These are phyloP conservation scores for Typhlomys cinereus DNA, from an alignment of 2,113 vertebrate species.

Conservation along the genomic window DNA sequence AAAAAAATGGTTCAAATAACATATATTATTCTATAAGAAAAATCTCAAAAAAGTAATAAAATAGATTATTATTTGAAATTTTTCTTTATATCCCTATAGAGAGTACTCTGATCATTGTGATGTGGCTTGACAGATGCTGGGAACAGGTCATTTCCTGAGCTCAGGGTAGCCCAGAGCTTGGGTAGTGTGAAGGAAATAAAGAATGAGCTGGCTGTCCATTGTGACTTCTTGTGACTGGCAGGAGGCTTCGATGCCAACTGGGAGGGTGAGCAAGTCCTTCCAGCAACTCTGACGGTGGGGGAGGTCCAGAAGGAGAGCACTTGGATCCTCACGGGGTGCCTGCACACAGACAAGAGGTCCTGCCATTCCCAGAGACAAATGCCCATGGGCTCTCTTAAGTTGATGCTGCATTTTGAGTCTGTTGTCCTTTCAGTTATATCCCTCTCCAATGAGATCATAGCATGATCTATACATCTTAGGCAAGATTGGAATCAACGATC, in stretches of 20 bases:
- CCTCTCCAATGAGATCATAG: constrained; percentile 77
- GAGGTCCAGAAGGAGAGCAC: not conserved
- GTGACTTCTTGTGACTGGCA: not conserved
- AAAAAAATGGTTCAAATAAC: not conserved
- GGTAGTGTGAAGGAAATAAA: not conserved
- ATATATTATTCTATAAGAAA: not conserved
- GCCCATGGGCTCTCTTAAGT: constrained; percentile 44
- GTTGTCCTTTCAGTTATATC: constrained; percentile 85
- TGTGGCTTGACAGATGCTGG: not conserved
- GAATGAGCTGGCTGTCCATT: not conserved
- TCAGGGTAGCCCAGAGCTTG: not conserved
- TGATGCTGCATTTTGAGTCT: constrained; percentile 88
- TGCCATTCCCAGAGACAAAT: not conserved
- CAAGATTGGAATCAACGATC: constrained; percentile 83
- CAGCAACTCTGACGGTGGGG: no score
- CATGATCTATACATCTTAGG: constrained; percentile 75
- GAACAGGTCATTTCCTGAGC: not conserved
- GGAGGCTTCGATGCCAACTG: not conserved
- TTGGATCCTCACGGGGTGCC: not conserved
- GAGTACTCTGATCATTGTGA: not conserved
- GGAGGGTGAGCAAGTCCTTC: not conserved
- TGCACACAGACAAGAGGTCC: not conserved
- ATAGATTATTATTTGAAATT: not conserved
- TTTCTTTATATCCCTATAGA: constrained; percentile 8
- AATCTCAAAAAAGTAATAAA: constrained; percentile 2